Conservation (phyloP, 2,113 vertebrate genomes). For the Vidua macroura region DNA sequence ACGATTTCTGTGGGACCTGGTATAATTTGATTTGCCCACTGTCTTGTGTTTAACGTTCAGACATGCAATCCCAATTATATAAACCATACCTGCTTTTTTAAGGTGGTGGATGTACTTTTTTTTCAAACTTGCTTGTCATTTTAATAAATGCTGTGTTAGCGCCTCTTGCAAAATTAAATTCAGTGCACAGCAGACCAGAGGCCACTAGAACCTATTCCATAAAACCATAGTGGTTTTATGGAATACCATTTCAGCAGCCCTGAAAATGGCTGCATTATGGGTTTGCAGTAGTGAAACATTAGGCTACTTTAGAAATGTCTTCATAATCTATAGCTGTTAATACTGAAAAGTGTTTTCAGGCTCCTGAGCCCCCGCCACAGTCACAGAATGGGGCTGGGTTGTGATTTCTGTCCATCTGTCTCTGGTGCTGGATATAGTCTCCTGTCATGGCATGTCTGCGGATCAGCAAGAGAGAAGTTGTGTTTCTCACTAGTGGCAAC, state of each 20-base stretch:
- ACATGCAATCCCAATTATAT: neutral
- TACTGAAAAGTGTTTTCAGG: neutral
- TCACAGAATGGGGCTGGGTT: neutral
- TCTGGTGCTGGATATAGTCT: neutral
- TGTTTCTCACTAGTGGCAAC: neutral
- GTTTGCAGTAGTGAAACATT: neutral
- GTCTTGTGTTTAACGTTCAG: neutral
- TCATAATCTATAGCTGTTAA: neutral
- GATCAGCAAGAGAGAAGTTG: neutral
- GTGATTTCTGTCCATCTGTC: neutral
- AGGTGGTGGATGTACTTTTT: neutral
- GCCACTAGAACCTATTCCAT: neutral
- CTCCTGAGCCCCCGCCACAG: neutral
- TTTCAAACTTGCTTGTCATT: neutral
- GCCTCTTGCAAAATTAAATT: neutral
- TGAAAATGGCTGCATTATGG: rapidly evolving
- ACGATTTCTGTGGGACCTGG: neutral
- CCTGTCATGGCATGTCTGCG: neutral
- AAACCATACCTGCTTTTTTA: neutral
- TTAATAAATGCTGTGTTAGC: neutral
- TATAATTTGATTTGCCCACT: neutral
- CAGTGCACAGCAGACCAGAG: neutral
- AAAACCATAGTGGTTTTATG: neutral
- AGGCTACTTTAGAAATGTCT: neutral
- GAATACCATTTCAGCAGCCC: neutral